Percentiles rank a stretch among this genome's conserved stretches.
Evolutionary conservation across 2,888 invertebrate genomes (phyloP).

Genomic region (Glaucopsyche alexis): DNA sequence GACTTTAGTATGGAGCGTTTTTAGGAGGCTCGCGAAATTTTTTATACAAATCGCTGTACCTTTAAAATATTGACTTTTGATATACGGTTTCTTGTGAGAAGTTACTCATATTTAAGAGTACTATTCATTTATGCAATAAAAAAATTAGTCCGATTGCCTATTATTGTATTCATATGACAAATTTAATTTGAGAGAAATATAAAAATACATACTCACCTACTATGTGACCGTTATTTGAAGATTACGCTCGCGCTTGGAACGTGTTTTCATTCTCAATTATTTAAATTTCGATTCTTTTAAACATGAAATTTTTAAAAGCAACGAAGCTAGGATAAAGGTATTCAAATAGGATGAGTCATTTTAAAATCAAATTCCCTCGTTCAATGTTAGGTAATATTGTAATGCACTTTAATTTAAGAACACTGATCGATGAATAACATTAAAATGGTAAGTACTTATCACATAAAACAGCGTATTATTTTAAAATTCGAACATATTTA

Average conservation of each 20-base stretch:
- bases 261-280: not conserved
- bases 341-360: not conserved
- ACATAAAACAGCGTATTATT: slow-evolving; percentile 18
- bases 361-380: not conserved
- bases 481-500: slow-evolving; percentile 5
- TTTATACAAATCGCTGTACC: no score
- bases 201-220: slow-evolving; percentile 39
- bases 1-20: no score
- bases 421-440: slow-evolving; percentile 36
- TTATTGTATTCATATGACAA: not conserved
- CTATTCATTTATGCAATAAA: no score
- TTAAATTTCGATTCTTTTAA: slow-evolving; percentile 11
- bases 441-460: slow-evolving; percentile 35
- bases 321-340: slow-evolving; percentile 12
- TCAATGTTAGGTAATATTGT: slow-evolving; percentile 15
- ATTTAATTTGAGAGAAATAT: not conserved
- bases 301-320: slow-evolving; percentile 7
- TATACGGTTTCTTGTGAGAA: no score
- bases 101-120: no score
- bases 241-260: not conserved
- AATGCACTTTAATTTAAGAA: slow-evolving; percentile 27
- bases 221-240: not conserved
- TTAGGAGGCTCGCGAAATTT: no score
- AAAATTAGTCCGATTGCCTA: no score
- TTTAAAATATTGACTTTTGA: no score